A percentile compares a stretch with the other conserved stretches of the same genome.
These are phyloP conservation scores for Leptocoma aspasia DNA, from an alignment of 2,113 vertebrate species.

Conservation along the genomic window DNA sequence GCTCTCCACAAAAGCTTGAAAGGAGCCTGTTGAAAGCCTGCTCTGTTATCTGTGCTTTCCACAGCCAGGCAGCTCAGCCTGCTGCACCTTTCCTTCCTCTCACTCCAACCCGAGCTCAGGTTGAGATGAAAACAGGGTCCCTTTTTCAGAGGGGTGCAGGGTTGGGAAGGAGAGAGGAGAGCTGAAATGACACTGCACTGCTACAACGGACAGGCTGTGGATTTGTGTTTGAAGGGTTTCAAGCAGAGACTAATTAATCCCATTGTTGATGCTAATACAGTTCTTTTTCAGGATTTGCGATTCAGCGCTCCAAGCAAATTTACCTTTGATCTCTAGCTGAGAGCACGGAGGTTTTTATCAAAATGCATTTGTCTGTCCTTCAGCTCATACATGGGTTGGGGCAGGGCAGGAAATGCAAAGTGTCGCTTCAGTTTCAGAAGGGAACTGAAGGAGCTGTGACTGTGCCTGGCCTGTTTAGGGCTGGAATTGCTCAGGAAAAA, in stretches of 20 bases:
- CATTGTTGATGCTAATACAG: conserved; percentile 69
- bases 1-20: conserved; percentile 27
- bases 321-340: conserved; percentile 66
- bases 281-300: conserved; percentile 37
- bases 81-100: not conserved
- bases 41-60: conserved; percentile 51
- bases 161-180: not conserved
- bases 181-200: not conserved
- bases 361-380: not conserved
- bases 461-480: not conserved
- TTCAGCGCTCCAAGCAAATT: conserved; percentile 56
- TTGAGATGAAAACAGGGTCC: not conserved
- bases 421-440: not conserved
- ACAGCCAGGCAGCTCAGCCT: conserved; percentile 17
- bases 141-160: not conserved
- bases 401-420: not conserved
- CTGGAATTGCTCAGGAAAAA: not conserved
- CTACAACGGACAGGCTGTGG: not conserved
- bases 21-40: conserved; percentile 25
- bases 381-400: not conserved
- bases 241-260: conserved; percentile 68
- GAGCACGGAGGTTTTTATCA: not conserved
- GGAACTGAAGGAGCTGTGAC: not conserved
- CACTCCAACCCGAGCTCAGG: not conserved
- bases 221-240: conserved; percentile 34